Conservation (phyloP, 2,888 invertebrate species). For the Conops quadrifasciatus region DNA sequence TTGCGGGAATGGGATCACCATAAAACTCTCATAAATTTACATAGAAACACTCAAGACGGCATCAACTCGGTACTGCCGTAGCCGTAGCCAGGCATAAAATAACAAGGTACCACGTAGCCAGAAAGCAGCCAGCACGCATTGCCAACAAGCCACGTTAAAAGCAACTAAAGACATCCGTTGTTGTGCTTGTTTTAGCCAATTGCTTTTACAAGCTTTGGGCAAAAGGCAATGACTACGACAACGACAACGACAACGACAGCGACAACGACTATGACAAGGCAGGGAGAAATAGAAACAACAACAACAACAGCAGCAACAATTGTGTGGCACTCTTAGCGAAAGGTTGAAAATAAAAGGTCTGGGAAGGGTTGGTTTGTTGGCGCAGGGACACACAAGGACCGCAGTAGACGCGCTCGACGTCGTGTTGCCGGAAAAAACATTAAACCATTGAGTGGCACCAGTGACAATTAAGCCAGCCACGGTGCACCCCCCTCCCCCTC, state of each 20-base stretch:
- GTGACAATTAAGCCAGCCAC: too few species aligned
- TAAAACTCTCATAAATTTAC: slow-evolving; percentile 54
- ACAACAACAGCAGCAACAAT: background rate
- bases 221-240: slow-evolving; percentile 10
- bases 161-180: slow-evolving; percentile 9
- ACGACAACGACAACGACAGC: background rate
- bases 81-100: background rate
- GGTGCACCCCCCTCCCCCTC: too few species aligned
- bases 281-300: background rate
- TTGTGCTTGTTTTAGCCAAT: slow-evolving; percentile 27
- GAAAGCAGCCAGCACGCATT: background rate
- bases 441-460: too few species aligned
- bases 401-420: too few species aligned
- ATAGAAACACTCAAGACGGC: slow-evolving; percentile 51
- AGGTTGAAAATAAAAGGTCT: too few species aligned
- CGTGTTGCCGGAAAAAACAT: too few species aligned
- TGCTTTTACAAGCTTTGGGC: slow-evolving; percentile 23
- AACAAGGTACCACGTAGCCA: background rate
- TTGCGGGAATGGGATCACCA: slow-evolving; percentile 43
- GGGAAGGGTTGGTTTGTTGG: too few species aligned
- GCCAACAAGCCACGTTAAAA: slow-evolving; percentile 2
- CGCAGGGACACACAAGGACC: too few species aligned
- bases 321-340: too few species aligned
- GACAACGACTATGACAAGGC: background rate
- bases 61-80: slow-evolving; percentile 7